Evolutionary conservation across 2,113 vertebrate species (phyloP).

Genomic region (Aphyosemion australe): DNA sequence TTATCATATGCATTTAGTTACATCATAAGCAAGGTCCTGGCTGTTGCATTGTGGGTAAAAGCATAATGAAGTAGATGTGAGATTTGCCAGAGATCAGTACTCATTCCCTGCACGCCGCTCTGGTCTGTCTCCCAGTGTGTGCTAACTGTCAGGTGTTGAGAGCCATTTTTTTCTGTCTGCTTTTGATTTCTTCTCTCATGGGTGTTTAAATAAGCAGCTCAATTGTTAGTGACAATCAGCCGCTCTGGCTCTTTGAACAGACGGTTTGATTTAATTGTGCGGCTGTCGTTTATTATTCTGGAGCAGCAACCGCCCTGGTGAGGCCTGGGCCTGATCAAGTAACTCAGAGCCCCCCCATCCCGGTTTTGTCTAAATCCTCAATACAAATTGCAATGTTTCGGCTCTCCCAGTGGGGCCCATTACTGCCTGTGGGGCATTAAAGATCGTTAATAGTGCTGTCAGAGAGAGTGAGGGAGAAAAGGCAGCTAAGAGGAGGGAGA

Average conservation of each 20-base stretch:
- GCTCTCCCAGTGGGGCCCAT: conserved; percentile 97
- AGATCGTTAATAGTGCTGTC: conserved; percentile 99
- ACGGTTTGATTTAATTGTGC: conserved; percentile 92
- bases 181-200: conserved; percentile 84
- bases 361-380: conserved; percentile 95
- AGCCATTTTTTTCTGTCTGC: conserved; percentile 76
- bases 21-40: conserved; percentile 19
- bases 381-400: conserved; percentile 99
- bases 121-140: conserved; percentile 59
- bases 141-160: conserved; percentile 68
- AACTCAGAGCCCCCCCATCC: conserved; percentile 63
- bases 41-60: conserved; percentile 60
- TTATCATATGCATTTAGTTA: conserved; percentile 19
- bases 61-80: conserved; percentile 60
- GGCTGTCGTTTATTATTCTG: conserved; percentile 92
- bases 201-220: conserved; percentile 87
- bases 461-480: conserved; percentile 81
- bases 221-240: conserved; percentile 93
- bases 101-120: conserved; percentile 58
- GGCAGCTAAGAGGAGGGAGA: conserved; percentile 61
- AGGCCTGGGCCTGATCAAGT: conserved; percentile 88
- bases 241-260: conserved; percentile 83
- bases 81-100: conserved; percentile 59
- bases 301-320: conserved; percentile 81
- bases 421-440: conserved; percentile 99